These are phyloP conservation scores for Lamellibrachia columna DNA, from an alignment of 2,888 invertebrate species.

Conservation along the genomic window DNA sequence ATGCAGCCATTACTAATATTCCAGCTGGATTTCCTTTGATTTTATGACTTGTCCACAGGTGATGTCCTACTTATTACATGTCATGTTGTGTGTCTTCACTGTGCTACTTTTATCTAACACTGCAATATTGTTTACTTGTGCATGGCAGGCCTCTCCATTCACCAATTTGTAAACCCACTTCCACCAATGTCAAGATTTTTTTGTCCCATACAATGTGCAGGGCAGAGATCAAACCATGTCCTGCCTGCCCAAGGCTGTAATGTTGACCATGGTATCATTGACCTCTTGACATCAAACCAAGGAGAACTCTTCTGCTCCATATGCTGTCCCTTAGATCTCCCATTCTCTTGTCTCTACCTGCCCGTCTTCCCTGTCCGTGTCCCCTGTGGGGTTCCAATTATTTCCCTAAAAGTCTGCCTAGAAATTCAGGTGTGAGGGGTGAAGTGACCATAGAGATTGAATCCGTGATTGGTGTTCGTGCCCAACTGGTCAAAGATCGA, in stretches of 20 bases:
- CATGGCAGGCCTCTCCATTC: too few species aligned
- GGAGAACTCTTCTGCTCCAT: not conserved
- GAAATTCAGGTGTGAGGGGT: not conserved
- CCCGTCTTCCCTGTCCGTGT: not conserved
- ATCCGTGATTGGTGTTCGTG: not conserved
- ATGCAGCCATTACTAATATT: not conserved
- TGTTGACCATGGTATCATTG: not conserved
- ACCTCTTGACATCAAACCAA: conserved; percentile 6
- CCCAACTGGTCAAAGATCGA: not conserved
- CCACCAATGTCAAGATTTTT: not conserved
- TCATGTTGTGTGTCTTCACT: not conserved
- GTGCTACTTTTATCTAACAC: too few species aligned
- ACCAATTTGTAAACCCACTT: not conserved
- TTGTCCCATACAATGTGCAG: not conserved
- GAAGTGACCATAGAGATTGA: not conserved
- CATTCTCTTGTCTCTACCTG: not conserved
- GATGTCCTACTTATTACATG: not conserved
- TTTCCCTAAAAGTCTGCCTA: not conserved
- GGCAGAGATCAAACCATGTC: not conserved
- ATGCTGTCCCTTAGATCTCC: not conserved
- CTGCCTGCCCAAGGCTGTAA: not conserved
- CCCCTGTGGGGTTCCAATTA: conserved; percentile 16
- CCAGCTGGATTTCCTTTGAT: not conserved
- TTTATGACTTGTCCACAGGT: not conserved
- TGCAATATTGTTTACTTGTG: too few species aligned